Evolutionary conservation across 1,140 invertebrate genomes (phyloP), one percentile per base, ranked within the genome.

Genomic region (Chionoecetes opilio): DNA sequence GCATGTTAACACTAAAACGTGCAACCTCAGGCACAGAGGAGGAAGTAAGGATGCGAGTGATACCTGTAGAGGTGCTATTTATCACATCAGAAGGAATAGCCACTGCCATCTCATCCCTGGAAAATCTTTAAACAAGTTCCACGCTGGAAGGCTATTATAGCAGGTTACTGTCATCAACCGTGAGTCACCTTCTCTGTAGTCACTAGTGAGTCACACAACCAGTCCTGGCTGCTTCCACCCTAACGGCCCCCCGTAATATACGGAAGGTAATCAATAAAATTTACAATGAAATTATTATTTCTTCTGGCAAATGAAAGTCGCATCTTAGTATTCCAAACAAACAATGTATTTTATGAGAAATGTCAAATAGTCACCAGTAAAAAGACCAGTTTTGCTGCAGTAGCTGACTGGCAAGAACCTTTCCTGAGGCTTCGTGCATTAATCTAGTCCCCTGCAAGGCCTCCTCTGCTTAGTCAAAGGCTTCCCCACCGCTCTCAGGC

Each of bases 1-100:
- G 94, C 94, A 95, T 95, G 94, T 95, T 95, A 91, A 95, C 94
- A 95, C 94, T 95, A 95, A 95, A 95, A 95, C 94, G 94, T 95
- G 94, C 94, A 95, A 95, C 94, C 89, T 85, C 90, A 95, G 89
- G 94, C 94, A 95, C 94, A 95, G 94, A 91, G 89, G 94, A 95
- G 94, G 94, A 95, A 95, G 90, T 38, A 87, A 95, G 90, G 94
- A 92, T 95, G 89, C 84, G 46, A 34, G 89, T 92, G 84, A 46
- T 91, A 92, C 89, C 89, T 95, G 94, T 95, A 95, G 75, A 94
- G n/a, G 82, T 91, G 89, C 90, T 92, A 92, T 91, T 91, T 95
- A 95, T 95, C 94, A 95, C 94, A 95, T 95, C 92, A 92, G 94
- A 95, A 95, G 94, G 89, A 95, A 95, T 95, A 92, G 37, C 94